A percentile compares a stretch with the other conserved stretches of the same genome.
Conservation (phyloP, 1,140 invertebrate genomes). For the Ephestia elutella region DNA sequence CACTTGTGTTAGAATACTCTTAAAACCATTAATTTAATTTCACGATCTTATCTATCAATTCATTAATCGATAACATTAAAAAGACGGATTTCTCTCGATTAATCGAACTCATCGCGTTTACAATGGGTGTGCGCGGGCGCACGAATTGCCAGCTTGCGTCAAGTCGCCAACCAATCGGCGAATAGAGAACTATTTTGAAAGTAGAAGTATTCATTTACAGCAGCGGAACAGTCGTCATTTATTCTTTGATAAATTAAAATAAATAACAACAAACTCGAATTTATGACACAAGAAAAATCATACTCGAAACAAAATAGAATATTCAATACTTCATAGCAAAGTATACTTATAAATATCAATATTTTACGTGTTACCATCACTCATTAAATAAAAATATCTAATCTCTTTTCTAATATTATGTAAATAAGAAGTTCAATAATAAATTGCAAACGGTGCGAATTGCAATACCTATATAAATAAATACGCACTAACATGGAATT, state of each 20-base stretch:
- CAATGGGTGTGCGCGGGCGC: conserved; percentile 7
- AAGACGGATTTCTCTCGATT: conserved; percentile 57
- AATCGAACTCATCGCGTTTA: conserved; percentile 25
- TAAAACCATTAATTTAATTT: conserved; percentile 73
- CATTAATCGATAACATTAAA: conserved; percentile 66
- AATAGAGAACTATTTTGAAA: background rate
- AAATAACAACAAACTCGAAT: conserved; percentile 63
- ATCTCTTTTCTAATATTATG: conserved; percentile 64
- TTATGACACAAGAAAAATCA: conserved; percentile 62
- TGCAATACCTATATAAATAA: conserved; percentile 15
- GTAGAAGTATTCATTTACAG: background rate
- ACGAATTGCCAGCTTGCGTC: conserved; percentile 18
- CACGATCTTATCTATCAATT: conserved; percentile 70
- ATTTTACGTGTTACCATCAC: conserved; percentile 63
- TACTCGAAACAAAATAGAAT: conserved; percentile 61
- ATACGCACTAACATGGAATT: conserved; percentile 19
- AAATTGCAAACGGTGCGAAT: conserved; percentile 58
- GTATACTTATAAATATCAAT: conserved; percentile 66
- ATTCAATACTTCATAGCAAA: conserved; percentile 60
- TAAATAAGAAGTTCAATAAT: conserved; percentile 60
- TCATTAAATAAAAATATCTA: conserved; percentile 71
- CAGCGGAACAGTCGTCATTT: conserved; percentile 34
- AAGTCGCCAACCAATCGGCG: background rate
- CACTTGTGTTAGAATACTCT: conserved; percentile 74
- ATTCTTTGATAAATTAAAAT: conserved; percentile 57